Base-by-base conservation (phyloP, 2,797 vertebrate species). In the Pogonophryne albipinna region DNA sequence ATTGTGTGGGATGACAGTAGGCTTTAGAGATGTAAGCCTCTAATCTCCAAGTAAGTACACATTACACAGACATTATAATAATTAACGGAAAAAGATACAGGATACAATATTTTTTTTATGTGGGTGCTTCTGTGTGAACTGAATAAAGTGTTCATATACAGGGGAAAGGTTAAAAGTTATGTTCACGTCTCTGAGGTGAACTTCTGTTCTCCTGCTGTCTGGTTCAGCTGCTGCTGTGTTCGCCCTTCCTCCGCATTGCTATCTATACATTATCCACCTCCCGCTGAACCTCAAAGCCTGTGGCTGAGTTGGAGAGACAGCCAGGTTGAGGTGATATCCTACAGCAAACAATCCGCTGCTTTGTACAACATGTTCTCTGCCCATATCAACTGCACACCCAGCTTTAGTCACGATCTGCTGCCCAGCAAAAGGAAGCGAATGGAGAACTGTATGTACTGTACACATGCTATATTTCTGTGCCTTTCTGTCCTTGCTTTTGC, bases 341-440 rank as follows among this genome's bases (percentile, higher is more conserved):
- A 65, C 82, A 76, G 87, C 83, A 90, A 91, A 91, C 86, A 91
- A 89, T 79, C 20, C n/a, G 56, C 71, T 71, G 78, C 83, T 88
- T 91, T 83, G 85, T 79, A 84, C 87, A 84, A 75, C 81, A 68
- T 81, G 85, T 81, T 86, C 83, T 76, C 60, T 27, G 47, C 66
- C 77, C 69, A 34, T 68, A 71, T 90, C 80, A 74, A 42, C 63
- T 44, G 56, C 34, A 23, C 44, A 23, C 73, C 69, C 64, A 47
- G 68, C 78, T 69, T 60, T 57, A 51, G 57, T 69, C 14, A 13
- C 77, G 66, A 81, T 82, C 71, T 12, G 12, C 72, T 31, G 69
- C 55, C 41, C 4, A 3, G 44, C 62, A 57, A 49, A 47, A 66
- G 34, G 53, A 55, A 59, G 51, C 19, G 63, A 38, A 69, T 17